Base-by-base conservation (phyloP, 2,888 invertebrate genomes). In the Prosopocoilus inquinatus region DNA sequence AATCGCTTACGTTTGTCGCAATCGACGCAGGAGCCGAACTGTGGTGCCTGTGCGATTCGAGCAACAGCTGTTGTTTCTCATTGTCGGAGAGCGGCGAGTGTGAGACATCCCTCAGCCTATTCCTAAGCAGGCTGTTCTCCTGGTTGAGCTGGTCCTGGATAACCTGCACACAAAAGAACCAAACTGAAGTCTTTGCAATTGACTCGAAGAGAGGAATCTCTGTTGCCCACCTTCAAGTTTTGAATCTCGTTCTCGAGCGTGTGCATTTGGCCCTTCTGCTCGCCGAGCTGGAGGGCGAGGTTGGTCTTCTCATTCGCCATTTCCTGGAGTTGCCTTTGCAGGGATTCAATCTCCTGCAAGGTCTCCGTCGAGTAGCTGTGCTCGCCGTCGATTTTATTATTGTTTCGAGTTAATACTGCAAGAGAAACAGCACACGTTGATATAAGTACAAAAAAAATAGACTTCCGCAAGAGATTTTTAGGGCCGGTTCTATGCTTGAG, bases 21-120 rank as follows among this genome's bases (percentile, higher is more conserved):
- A 90, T 90, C 52, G 90, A 89, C n/a, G 89, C 88, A 12, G 90
- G 90, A 47, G 90, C 90, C 47, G 90, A 90, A 68, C 86, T 89
- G 73, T 77, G 77, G 51, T 90, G 89, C 75, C 89, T 82, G 44
- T 82, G 78, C 69, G 82, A 81, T 72, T 89, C 89, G 68, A 89
- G 82, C 72, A 90, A 80, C 70, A 90, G 81, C 76, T 90, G 89
- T 69, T 90, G 86, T 78, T 91, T 91, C 80, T 91, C 90, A 67
- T 87, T 86, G 79, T 91, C 91, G 47, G 90, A 90, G 63, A 91
- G 80, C 61, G 91, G 90, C 58, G 91, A 90, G 78, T 90, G 90
- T 41, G 87, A 85, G 53, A 91, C 89, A 76, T 90, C 89, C 63
- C 88, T 84, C 66, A 91, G 81, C 64, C 89, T 83, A 74, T 86